Conservation (phyloP, 1,140 invertebrate genomes). For the Drosophila murphyi region DNA sequence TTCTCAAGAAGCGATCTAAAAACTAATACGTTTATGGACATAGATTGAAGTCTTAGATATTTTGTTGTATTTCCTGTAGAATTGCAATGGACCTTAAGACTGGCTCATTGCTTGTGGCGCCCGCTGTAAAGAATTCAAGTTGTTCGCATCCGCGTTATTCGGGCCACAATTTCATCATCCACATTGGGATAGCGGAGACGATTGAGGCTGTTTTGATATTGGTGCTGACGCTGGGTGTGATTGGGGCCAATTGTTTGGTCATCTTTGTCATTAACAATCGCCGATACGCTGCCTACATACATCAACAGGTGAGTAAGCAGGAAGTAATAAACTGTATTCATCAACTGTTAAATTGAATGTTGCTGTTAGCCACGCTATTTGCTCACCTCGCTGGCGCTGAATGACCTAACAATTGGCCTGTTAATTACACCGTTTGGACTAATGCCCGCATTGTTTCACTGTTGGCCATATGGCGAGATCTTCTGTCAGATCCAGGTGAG, state of each 20-base stretch:
- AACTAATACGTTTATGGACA: no score
- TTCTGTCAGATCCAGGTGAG: slow-evolving; percentile 94
- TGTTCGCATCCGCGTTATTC: slow-evolving; percentile 89
- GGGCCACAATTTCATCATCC: slow-evolving; percentile 86
- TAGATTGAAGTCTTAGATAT: no score
- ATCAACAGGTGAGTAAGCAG: slow-evolving; percentile 89
- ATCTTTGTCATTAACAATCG: slow-evolving; percentile 93
- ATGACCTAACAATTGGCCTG: slow-evolving; percentile 93
- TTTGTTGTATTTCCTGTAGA: slow-evolving; percentile 28
- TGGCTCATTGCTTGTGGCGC: slow-evolving; percentile 89
- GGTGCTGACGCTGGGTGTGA: slow-evolving; percentile 89
- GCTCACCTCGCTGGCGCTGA: slow-evolving; percentile 92
- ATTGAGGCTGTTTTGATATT: slow-evolving; percentile 91
- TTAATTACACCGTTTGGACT: slow-evolving; percentile 93
- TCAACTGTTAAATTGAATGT: not conserved
- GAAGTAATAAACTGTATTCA: not conserved
- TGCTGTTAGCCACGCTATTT: slow-evolving; percentile 91
- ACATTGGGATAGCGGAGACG: slow-evolving; percentile 88
- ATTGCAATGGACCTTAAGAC: slow-evolving; percentile 83
- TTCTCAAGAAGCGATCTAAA: no score
- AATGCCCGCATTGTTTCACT: slow-evolving; percentile 91
- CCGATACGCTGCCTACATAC: slow-evolving; percentile 92
- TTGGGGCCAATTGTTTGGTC: slow-evolving; percentile 91
- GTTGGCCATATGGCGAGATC: slow-evolving; percentile 95
- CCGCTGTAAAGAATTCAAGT: slow-evolving; percentile 91